phyloP scores from a whole-genome alignment of 2,888 invertebrate genomes.

The Alviniconcha strummeri region DNA sequence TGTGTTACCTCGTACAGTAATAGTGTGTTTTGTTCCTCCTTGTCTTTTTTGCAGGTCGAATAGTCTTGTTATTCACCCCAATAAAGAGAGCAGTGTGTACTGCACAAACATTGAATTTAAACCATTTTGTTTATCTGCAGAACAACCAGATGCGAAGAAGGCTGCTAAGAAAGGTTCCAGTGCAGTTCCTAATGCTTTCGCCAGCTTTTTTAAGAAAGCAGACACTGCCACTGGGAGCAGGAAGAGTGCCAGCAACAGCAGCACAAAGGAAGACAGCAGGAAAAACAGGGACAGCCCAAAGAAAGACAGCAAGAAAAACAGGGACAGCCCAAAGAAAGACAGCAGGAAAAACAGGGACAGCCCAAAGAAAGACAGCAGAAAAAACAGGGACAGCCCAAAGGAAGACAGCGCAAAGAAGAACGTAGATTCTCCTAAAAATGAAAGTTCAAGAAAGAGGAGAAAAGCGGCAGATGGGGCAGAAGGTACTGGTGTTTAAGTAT shows the following conservation, averaged over 20 bases:
- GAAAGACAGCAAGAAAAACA: background rate
- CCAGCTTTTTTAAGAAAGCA: conserved; percentile 57
- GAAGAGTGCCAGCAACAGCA: background rate
- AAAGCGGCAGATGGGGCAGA: conserved; percentile 38
- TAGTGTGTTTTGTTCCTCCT: no score
- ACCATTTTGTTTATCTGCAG: background rate
- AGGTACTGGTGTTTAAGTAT: background rate
- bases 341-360: background rate
- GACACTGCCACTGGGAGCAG: background rate
- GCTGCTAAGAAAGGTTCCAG: conserved; percentile 25
- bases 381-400: background rate
- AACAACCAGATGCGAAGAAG: conserved; percentile 22
- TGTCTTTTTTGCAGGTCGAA: no score
- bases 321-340: background rate
- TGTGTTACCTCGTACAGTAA: no score
- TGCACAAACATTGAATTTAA: no score
- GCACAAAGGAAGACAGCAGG: background rate
- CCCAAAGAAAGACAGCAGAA: background rate
- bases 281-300: background rate
- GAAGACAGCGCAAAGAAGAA: background rate
- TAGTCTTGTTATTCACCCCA: no score
- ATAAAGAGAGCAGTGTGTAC: no score
- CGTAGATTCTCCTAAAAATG: background rate
- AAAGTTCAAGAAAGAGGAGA: conserved; percentile 41
- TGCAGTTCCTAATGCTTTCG: conserved; percentile 55